phyloP scores from a whole-genome alignment of 2,888 invertebrate species.

The Noctuana brunneofusca region DNA sequence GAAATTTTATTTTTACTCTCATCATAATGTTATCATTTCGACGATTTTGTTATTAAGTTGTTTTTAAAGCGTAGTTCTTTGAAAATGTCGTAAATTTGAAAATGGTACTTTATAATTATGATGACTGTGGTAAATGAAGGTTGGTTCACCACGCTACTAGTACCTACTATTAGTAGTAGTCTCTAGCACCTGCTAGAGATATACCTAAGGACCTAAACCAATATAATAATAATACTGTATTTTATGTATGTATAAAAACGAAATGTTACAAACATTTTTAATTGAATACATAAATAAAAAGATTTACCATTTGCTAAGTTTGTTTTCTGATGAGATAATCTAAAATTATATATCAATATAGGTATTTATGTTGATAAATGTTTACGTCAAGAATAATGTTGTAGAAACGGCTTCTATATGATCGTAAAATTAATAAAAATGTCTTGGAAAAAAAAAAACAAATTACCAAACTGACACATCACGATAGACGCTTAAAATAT shows the following conservation, averaged over 20 bases:
- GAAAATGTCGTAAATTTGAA: neutral
- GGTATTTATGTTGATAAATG: neutral
- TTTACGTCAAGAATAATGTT: neutral
- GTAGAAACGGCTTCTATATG: neutral
- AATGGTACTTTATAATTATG: too few species aligned
- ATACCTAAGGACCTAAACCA: too few species aligned
- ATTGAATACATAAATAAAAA: too few species aligned
- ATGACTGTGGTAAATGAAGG: too few species aligned
- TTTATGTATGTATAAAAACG: too few species aligned
- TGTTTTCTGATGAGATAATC: too few species aligned
- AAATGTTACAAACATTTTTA: too few species aligned
- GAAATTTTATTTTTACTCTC: constrained; percentile 14
- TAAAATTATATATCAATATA: neutral
- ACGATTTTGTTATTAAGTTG: neutral
- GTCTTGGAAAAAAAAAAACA: neutral
- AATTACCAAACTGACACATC: neutral
- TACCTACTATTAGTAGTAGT: too few species aligned
- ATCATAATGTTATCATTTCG: constrained; percentile 4
- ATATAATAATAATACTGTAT: too few species aligned
- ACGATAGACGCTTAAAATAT: neutral
- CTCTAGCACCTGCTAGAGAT: too few species aligned
- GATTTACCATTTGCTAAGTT: too few species aligned
- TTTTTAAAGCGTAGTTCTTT: neutral
- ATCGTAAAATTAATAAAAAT: constrained; percentile 4
- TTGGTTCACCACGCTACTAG: too few species aligned